These are phyloP conservation scores for Oriolus oriolus DNA, from an alignment of 2,113 vertebrate species.

Conservation along the genomic window DNA sequence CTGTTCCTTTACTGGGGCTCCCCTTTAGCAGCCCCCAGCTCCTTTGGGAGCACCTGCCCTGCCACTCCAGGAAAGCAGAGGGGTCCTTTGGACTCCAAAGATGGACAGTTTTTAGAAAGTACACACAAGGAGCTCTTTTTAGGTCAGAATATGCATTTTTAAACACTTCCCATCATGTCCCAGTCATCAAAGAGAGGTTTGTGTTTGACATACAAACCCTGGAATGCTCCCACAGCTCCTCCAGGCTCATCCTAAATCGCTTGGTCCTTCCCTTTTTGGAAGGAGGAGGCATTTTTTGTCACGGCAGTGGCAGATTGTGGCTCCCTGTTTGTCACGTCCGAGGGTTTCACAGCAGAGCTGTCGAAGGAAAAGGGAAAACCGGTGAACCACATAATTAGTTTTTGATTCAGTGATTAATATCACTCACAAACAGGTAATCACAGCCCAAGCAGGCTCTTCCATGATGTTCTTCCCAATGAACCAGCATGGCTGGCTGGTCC, in stretches of 20 bases:
- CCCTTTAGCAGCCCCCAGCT: neutral
- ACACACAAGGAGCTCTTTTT: neutral
- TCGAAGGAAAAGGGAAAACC: neutral
- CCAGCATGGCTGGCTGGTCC: neutral
- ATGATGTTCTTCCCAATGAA: neutral
- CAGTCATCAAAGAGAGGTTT: neutral
- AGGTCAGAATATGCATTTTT: neutral
- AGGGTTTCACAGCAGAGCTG: neutral
- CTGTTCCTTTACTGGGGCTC: neutral
- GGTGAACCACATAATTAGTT: slow-evolving; percentile 59
- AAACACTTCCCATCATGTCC: neutral
- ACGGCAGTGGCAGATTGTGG: neutral
- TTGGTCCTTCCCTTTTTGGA: neutral
- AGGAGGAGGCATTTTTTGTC: neutral
- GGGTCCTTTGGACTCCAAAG: neutral
- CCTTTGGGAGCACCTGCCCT: neutral
- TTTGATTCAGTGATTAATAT: slow-evolving; percentile 46
- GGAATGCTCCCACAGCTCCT: neutral
- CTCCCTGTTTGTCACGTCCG: neutral
- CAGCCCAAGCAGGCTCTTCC: neutral
- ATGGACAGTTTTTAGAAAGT: neutral
- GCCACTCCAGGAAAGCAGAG: neutral
- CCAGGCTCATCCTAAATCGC: neutral
- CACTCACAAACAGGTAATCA: slow-evolving; percentile 49
- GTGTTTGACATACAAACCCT: neutral